Percentiles rank a stretch among this genome's conserved stretches.
Evolutionary conservation across 2,888 invertebrate genomes (phyloP).

Genomic region (Dimorphilus gyrociliatus): DNA sequence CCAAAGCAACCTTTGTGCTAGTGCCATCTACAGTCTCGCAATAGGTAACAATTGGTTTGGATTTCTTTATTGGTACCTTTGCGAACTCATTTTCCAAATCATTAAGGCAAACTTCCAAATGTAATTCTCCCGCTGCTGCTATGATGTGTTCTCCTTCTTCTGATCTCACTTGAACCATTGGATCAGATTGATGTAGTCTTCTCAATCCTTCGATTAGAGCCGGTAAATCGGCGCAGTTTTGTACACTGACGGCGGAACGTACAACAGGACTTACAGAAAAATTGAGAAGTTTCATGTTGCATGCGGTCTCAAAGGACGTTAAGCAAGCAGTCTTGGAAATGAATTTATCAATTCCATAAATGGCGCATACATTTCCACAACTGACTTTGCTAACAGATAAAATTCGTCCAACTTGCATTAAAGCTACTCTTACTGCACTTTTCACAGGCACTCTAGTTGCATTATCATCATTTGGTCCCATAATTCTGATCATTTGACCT

Average conservation of each 20-base stretch:
- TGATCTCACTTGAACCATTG: slow-evolving; percentile 9
- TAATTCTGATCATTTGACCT: slow-evolving; percentile 8
- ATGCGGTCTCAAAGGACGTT: slow-evolving; percentile 10
- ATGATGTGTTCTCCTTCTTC: slow-evolving; percentile 13
- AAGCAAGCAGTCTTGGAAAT: slow-evolving; percentile 12
- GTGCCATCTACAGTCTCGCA: slow-evolving; percentile 10
- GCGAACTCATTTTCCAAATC: slow-evolving; percentile 12
- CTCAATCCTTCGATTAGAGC: slow-evolving; percentile 12
- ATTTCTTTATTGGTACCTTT: slow-evolving; percentile 8
- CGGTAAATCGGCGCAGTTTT: slow-evolving; percentile 9
- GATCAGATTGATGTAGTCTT: slow-evolving; percentile 11
- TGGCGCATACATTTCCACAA: slow-evolving; percentile 12
- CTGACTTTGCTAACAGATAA: slow-evolving; percentile 8
- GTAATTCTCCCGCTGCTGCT: slow-evolving; percentile 15
- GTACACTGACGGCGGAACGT: slow-evolving; percentile 10
- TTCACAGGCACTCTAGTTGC: too few species aligned
- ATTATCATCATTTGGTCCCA: slow-evolving; percentile 10
- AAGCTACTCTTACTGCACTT: slow-evolving; percentile 8
- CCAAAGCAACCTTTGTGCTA: slow-evolving; percentile 9
- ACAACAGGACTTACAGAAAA: slow-evolving; percentile 9
- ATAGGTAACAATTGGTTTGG: slow-evolving; percentile 13
- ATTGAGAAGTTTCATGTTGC: slow-evolving; percentile 7
- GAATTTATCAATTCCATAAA: slow-evolving; percentile 13
- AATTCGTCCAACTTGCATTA: slow-evolving; percentile 10
- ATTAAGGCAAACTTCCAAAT: slow-evolving; percentile 13